These are phyloP conservation scores for Adineta ricciae DNA, from an alignment of 2,888 invertebrate species.

Conservation along the genomic window DNA sequence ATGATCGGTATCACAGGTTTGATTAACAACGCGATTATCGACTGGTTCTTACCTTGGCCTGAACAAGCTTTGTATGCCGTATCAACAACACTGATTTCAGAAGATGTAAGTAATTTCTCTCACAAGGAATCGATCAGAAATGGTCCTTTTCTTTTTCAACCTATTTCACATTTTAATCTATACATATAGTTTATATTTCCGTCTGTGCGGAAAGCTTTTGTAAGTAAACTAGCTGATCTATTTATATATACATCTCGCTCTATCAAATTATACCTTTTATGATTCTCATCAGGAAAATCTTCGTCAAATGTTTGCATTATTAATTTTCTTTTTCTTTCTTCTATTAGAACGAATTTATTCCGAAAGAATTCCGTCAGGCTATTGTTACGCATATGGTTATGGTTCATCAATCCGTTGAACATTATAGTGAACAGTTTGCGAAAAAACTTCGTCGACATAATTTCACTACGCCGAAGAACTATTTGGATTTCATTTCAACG, in stretches of 20 bases:
- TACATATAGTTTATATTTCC: background rate
- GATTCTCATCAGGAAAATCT: background rate
- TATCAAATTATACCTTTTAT: too few species aligned
- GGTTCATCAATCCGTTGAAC: constrained; percentile 66
- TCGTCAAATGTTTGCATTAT: too few species aligned
- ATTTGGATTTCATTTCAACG: constrained; percentile 71
- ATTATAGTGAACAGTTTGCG: constrained; percentile 64
- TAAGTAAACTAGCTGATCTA: background rate
- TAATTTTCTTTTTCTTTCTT: background rate
- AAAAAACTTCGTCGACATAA: constrained; percentile 67
- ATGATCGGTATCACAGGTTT: constrained; percentile 55
- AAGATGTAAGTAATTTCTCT: constrained; percentile 58
- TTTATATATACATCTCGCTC: background rate
- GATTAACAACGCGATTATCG: constrained; percentile 79
- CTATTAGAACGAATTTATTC: constrained; percentile 59
- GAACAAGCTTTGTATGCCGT: constrained; percentile 75
- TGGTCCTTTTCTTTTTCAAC: too few species aligned
- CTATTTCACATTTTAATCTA: background rate
- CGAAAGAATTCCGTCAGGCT: constrained; percentile 59
- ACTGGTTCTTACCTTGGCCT: constrained; percentile 90
- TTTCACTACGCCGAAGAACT: constrained; percentile 82
- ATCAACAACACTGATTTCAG: constrained; percentile 66
- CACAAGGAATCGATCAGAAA: too few species aligned
- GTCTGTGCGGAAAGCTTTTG: background rate
- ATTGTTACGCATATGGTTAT: constrained; percentile 75